A percentile compares a stretch with the other conserved stretches of the same genome.
Conservation (phyloP, 2,113 vertebrate species). For the Upupa epops region DNA sequence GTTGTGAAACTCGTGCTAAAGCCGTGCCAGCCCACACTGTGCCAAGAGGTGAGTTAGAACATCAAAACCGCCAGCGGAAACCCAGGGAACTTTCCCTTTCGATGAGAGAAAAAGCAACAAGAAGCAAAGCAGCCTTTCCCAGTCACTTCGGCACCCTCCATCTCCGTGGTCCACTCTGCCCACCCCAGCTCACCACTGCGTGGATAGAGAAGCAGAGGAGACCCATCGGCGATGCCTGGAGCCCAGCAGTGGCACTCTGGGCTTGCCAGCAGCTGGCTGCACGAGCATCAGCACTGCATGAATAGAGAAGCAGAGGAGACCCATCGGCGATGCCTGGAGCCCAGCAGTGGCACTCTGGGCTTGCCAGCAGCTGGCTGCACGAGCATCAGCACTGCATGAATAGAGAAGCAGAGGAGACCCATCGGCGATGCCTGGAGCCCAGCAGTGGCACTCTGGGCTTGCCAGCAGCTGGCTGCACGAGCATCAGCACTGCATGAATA, state of each 20-base stretch:
- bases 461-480: neutral
- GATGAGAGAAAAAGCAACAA: neutral
- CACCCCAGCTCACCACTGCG: accelerated
- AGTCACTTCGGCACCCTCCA: neutral
- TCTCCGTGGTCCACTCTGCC: neutral
- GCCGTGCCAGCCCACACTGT: neutral
- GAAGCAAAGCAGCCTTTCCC: neutral
- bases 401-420: neutral
- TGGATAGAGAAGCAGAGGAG: neutral
- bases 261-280: neutral
- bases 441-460: accelerated
- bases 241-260: accelerated
- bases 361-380: neutral
- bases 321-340: neutral
- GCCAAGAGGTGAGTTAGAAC: neutral
- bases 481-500: neutral
- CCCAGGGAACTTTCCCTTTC: neutral
- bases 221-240: neutral
- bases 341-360: accelerated
- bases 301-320: neutral
- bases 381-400: neutral
- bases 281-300: neutral
- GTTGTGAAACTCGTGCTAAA: constrained; percentile 3
- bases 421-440: accelerated
- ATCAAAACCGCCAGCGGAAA: neutral